phyloP scores from a whole-genome alignment of 2,888 invertebrate genomes.

The Limnephilus lunatus region DNA sequence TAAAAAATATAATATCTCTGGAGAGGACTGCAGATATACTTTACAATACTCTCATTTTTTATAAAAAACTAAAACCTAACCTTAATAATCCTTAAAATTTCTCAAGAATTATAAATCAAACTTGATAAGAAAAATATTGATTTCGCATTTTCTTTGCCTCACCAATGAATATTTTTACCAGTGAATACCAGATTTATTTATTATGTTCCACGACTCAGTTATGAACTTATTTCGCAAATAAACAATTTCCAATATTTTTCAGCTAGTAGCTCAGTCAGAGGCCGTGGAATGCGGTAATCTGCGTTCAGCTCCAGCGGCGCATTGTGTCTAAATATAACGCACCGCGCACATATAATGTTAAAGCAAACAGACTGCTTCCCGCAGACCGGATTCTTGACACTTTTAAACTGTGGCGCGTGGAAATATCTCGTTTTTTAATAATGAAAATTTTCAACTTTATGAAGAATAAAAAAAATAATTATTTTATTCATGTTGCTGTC shows the following conservation, averaged over 20 bases:
- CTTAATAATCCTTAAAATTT: too few relatives aligned
- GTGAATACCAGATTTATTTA: neutral
- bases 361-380: neutral
- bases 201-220: neutral
- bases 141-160: neutral
- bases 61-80: too few relatives aligned
- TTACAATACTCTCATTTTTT: too few relatives aligned
- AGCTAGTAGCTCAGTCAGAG: neutral
- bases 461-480: too few relatives aligned
- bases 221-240: neutral
- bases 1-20: too few relatives aligned
- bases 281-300: conserved; percentile 26
- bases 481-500: too few relatives aligned
- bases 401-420: neutral
- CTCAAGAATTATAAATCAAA: too few relatives aligned
- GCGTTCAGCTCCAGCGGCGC: conserved; percentile 7
- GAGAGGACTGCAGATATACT: too few relatives aligned
- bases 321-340: conserved; percentile 43
- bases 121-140: too few relatives aligned
- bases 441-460: too few relatives aligned
- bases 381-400: neutral
- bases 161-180: neutral
- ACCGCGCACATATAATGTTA: neutral
- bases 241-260: neutral
- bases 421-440: neutral